phyloP scores from a whole-genome alignment of 2,113 vertebrate genomes.

The Psettodes erumei region DNA sequence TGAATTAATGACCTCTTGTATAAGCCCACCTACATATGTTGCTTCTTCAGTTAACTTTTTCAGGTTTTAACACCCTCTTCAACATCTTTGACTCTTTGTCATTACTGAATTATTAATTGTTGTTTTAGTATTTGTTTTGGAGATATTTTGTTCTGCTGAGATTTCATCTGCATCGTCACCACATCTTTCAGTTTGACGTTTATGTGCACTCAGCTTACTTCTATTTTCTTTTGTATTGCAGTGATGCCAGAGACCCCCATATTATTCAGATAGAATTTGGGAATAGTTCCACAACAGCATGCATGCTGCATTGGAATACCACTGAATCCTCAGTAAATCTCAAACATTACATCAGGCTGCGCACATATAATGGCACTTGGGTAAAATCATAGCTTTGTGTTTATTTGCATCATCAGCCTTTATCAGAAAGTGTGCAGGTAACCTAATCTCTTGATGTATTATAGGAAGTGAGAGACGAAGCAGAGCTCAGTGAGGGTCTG shows the following conservation, averaged over 20 bases:
- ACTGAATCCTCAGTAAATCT: slow-evolving; percentile 30
- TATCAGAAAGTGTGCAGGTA: neutral
- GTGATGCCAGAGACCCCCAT: slow-evolving; percentile 78
- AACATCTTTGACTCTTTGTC: neutral
- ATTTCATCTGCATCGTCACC: neutral
- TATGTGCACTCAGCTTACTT: neutral
- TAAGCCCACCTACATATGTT: neutral
- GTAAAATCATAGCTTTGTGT: slow-evolving; percentile 61
- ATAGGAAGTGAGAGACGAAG: slow-evolving; percentile 52
- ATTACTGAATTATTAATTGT: neutral
- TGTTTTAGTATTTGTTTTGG: neutral
- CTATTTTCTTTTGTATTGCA: slow-evolving; percentile 39
- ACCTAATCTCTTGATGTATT: slow-evolving; percentile 4
- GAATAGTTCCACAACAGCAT: slow-evolving; percentile 46
- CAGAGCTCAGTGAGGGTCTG: slow-evolving; percentile 27
- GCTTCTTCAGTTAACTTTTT: neutral
- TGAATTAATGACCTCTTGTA: neutral
- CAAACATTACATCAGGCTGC: slow-evolving; percentile 60
- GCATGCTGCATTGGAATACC: slow-evolving; percentile 69
- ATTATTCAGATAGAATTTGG: slow-evolving; percentile 65
- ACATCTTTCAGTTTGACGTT: too few species aligned
- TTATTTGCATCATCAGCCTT: neutral
- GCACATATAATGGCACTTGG: slow-evolving; percentile 42
- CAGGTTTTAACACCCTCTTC: neutral
- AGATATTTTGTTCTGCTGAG: neutral